Conservation (phyloP, 2,113 vertebrate genomes). For the Dolichallabes microphthalmus region DNA sequence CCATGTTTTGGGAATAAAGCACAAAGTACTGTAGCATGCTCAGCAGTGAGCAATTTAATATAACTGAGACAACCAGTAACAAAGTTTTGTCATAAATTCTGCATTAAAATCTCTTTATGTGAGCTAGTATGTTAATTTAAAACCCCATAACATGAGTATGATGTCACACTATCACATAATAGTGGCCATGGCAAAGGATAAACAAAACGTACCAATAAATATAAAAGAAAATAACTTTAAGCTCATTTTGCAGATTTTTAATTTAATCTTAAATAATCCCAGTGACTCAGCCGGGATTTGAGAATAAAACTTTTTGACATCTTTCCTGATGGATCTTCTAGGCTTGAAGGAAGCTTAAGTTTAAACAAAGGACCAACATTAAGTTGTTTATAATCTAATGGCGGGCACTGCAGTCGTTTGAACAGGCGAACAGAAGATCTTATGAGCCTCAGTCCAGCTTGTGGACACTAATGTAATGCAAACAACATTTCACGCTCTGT, state of each 20-base stretch:
- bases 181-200: background rate
- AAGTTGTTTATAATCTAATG: background rate
- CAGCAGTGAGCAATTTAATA: background rate
- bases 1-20: background rate
- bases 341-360: background rate
- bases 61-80: background rate
- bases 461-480: conserved; percentile 13
- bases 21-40: background rate
- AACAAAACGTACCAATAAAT: background rate
- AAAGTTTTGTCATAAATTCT: background rate
- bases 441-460: background rate
- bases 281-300: background rate
- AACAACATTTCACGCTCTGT: conserved; percentile 11
- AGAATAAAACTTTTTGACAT: background rate
- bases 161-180: too few relatives aligned
- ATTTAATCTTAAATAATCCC: background rate
- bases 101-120: background rate
- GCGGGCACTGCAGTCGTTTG: background rate
- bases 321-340: background rate
- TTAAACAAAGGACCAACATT: conserved; percentile 4
- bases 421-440: conserved; percentile 9
- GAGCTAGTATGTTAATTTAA: background rate
- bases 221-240: background rate
- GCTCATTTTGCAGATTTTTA: background rate
- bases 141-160: background rate